Percentiles rank a stretch among this genome's conserved stretches.
Evolutionary conservation across 1,140 invertebrate genomes (phyloP).

Genomic region (Spodoptera frugiperda): DNA sequence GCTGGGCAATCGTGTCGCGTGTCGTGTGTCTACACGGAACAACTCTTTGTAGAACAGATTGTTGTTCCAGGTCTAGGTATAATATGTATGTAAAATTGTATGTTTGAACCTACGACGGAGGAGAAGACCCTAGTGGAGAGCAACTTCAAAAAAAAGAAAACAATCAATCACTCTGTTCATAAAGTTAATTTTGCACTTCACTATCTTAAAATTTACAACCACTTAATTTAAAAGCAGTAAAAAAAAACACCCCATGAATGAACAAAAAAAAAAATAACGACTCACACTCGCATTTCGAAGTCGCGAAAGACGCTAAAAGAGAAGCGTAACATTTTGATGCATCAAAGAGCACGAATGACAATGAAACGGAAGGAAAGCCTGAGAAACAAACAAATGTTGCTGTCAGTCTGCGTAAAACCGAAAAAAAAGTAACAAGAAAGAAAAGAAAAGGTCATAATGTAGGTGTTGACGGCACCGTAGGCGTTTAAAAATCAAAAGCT

Average conservation of each 20-base stretch:
- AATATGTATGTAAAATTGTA: no score
- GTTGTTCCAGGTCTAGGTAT: no score
- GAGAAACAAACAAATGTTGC: constrained; percentile 19
- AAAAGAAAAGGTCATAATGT: background rate
- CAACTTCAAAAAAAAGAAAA: no score
- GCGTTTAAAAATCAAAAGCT: background rate
- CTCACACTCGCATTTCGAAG: background rate
- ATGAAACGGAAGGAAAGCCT: background rate
- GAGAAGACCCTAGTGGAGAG: no score
- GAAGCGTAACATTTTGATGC: constrained; percentile 12
- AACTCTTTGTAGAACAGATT: no score
- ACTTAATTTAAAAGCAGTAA: background rate
- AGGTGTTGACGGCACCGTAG: constrained; percentile 1
- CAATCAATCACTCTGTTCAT: no score
- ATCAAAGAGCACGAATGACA: constrained; percentile 23
- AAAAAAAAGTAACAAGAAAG: background rate
- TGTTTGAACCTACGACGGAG: no score
- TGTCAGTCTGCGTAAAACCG: background rate
- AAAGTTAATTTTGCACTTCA: no score
- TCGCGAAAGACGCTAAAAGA: background rate
- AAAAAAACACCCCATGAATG: background rate
- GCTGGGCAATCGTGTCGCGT: no score
- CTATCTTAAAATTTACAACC: no score
- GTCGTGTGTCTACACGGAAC: no score
- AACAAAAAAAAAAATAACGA: no score